These are phyloP conservation scores for Rhopalosiphum maidis DNA, from an alignment of 1,140 invertebrate genomes.

Conservation along the genomic window DNA sequence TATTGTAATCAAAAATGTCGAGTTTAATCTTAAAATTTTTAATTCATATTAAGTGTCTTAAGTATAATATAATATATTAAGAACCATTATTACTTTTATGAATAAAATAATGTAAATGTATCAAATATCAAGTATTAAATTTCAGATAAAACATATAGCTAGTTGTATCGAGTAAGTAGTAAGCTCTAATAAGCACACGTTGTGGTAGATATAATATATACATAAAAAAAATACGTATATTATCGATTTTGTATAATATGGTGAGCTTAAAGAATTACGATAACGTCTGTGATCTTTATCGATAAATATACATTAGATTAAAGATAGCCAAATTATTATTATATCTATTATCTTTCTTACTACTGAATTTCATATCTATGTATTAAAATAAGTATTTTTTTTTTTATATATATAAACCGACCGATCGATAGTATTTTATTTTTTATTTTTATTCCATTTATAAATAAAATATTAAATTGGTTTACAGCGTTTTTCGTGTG, in stretches of 20 bases:
- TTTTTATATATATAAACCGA: not conserved
- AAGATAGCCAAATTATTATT: not conserved
- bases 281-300: not conserved
- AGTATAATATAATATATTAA: not conserved
- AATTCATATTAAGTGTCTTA: not conserved
- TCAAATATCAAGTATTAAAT: not conserved
- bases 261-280: not conserved
- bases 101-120: not conserved
- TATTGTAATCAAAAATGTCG: not conserved
- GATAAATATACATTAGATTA: not conserved
- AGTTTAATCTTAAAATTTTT: not conserved
- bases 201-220: not conserved
- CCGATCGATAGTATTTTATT: not conserved
- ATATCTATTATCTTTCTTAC: not conserved
- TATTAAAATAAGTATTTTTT: not conserved
- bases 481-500: not conserved
- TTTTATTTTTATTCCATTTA: not conserved
- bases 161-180: not conserved
- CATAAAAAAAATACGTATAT: not conserved
- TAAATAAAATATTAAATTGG: not conserved
- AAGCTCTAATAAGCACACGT: not conserved
- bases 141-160: not conserved
- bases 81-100: not conserved
- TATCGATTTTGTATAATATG: not conserved
- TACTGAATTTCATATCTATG: not conserved